Percentiles rank a stretch among this genome's conserved stretches.
These are phyloP conservation scores for Serilophus lunatus DNA, from an alignment of 2,113 vertebrate genomes.

Conservation along the genomic window DNA sequence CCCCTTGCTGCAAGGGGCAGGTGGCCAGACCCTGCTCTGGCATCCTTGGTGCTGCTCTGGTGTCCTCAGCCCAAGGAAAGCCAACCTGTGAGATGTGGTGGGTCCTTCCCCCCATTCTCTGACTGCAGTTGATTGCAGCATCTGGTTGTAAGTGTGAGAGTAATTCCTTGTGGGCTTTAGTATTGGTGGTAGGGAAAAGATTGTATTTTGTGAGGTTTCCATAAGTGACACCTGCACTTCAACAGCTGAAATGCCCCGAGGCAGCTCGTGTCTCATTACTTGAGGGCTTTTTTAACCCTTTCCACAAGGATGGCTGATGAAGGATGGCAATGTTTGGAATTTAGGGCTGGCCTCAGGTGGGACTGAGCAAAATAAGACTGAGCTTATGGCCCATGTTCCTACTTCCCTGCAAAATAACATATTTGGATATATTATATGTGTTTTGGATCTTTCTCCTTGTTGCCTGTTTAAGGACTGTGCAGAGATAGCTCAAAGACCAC, in stretches of 20 bases:
- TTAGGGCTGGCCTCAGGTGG: neutral
- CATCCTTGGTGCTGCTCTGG: neutral
- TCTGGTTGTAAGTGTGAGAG: conserved; percentile 61
- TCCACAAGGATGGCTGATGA: neutral
- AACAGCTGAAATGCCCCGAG: conserved; percentile 18
- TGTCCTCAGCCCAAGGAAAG: neutral
- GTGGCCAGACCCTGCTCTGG: neutral
- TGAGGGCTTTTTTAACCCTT: conserved; percentile 26
- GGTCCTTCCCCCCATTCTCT: neutral
- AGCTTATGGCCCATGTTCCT: neutral
- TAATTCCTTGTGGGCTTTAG: conserved; percentile 20
- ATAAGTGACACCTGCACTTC: conserved; percentile 53
- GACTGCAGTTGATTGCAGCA: neutral
- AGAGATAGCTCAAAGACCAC: neutral
- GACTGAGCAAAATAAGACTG: neutral
- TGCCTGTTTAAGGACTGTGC: neutral
- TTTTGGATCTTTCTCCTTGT: neutral
- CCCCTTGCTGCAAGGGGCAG: neutral
- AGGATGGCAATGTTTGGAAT: neutral
- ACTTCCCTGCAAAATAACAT: neutral
- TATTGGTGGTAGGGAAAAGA: conserved; percentile 1
- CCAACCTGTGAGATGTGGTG: neutral
- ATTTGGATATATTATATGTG: fast-evolving
- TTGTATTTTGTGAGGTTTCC: conserved; percentile 4
- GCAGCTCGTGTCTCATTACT: neutral